Evolutionary conservation across 2,888 invertebrate species (phyloP).

Genomic region (Acronicta alni): DNA sequence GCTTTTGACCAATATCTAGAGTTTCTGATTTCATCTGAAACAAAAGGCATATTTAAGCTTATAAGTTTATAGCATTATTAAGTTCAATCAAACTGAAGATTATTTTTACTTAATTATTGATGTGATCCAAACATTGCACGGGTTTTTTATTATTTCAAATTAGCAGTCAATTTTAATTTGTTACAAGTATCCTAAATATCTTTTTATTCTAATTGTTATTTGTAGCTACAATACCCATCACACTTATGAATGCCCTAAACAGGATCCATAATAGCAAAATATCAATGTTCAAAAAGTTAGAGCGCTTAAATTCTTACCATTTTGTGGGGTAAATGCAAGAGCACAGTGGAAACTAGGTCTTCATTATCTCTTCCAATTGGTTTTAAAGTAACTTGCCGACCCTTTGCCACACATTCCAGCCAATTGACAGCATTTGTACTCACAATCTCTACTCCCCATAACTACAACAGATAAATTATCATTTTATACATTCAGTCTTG

Average conservation of each 20-base stretch:
- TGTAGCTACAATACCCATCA: no score
- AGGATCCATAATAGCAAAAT: slow-evolving; percentile 4
- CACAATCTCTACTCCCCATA: slow-evolving; percentile 86
- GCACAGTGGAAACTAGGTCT: slow-evolving; percentile 81
- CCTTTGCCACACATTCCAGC: slow-evolving; percentile 89
- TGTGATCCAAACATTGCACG: no score
- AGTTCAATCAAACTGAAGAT: no score
- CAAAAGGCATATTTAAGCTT: no score
- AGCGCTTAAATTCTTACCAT: slow-evolving; percentile 68
- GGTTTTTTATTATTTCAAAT: no score
- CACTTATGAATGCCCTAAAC: no score
- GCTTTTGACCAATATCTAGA: slow-evolving; percentile 81
- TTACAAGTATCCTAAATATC: no score
- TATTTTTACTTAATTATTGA: no score
- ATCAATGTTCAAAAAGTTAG: slow-evolving; percentile 2
- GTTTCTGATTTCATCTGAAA: slow-evolving; percentile 82
- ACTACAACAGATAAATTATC: slow-evolving; percentile 64
- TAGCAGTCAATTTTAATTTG: no score
- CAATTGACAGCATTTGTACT: slow-evolving; percentile 89
- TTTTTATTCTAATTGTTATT: no score
- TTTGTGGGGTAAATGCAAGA: slow-evolving; percentile 80
- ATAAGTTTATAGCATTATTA: no score
- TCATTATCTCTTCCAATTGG: slow-evolving; percentile 83
- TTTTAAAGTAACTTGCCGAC: slow-evolving; percentile 82
- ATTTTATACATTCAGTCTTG: slow-evolving; percentile 48